Base-by-base conservation (phyloP, 2,888 invertebrate genomes). In the Orthonevra nobilis region DNA sequence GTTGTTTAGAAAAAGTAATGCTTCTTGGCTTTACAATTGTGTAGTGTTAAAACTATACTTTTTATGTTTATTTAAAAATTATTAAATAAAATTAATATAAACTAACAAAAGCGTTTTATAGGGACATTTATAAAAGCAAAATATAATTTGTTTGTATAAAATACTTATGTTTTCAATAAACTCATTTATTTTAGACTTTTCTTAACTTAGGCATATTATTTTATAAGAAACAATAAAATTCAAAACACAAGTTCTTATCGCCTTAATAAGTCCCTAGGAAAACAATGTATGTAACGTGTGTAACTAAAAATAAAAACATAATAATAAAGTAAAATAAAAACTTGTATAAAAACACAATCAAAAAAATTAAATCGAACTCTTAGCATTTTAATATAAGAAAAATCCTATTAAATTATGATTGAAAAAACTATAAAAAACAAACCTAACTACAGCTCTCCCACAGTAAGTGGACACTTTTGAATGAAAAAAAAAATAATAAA, bases 211-310 rank as follows among this genome's bases (percentile, higher is more conserved):
- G 36, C 61, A 69, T 38, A 46, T 70, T 70, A 64, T 44, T 77
- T 70, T 38, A 64, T 77, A 63, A 77, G 70, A 70, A 54, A 54
- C 14, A 48, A 42, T 30, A 66, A 36, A 70, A n/a, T n/a, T n/a
- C n/a, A n/a, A n/a, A n/a, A n/a, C n/a, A n/a, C n/a, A 66, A 74
- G 46, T 70, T 77, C 77, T 77, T 77, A 77, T 64, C 77, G 77
- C 77, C 77, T 77, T 77, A 77, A 77, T 58, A 77, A 77, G 77
- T 77, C 70, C 70, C 64, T 77, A 70, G 70, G 72, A 77, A 23
- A 77, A 72, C 23, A 56, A 42, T 72, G 58, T 70, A 70, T 66
- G 56, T 73, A 52, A n/a, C 63, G 77, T 77, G 46, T 77, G 70
- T 77, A 77, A 72, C 75, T 77, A 56, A 40, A 48, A 17, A 12